Evolutionary conservation across 2,113 vertebrate genomes (phyloP).

Genomic region (Monopterus albus): DNA sequence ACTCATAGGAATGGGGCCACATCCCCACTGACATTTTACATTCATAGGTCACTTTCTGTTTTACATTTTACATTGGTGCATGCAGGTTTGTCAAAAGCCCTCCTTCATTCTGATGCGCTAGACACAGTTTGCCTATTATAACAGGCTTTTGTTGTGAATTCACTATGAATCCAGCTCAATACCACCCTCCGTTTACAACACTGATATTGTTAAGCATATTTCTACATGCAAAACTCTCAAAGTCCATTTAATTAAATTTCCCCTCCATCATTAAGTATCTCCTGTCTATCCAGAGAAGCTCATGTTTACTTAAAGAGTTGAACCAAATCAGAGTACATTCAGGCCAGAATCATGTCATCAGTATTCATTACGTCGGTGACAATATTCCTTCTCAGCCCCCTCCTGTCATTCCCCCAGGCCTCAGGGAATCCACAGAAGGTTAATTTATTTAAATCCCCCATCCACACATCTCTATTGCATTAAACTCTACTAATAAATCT

Average conservation of each 20-base stretch:
- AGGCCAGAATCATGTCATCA: constrained; percentile 76
- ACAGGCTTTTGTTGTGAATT: constrained; percentile 22
- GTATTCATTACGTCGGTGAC: constrained; percentile 78
- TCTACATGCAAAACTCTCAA: background rate
- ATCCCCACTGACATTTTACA: constrained; percentile 38
- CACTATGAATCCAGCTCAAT: background rate
- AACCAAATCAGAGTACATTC: constrained; percentile 51
- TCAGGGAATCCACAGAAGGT: constrained; percentile 81
- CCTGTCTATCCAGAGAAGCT: constrained; percentile 16
- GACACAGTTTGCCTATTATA: background rate
- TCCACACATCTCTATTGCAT: constrained; percentile 83
- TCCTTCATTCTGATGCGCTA: constrained; percentile 10
- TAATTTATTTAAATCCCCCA: constrained; percentile 86
- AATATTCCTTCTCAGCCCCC: constrained; percentile 64
- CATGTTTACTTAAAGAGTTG: constrained; percentile 52
- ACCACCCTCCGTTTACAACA: background rate
- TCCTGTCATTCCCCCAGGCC: constrained; percentile 67
- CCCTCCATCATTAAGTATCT: constrained; percentile 9
- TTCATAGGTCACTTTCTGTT: constrained; percentile 17
- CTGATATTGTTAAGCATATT: background rate
- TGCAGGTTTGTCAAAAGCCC: constrained; percentile 25
- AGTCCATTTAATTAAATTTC: background rate
- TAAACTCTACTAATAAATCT: constrained; percentile 85
- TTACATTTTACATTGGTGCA: constrained; percentile 18
- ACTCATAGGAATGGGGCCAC: background rate